These are phyloP conservation scores for Metridium senile DNA, from an alignment of 92 coral and sea anemone species.

Conservation along the genomic window DNA sequence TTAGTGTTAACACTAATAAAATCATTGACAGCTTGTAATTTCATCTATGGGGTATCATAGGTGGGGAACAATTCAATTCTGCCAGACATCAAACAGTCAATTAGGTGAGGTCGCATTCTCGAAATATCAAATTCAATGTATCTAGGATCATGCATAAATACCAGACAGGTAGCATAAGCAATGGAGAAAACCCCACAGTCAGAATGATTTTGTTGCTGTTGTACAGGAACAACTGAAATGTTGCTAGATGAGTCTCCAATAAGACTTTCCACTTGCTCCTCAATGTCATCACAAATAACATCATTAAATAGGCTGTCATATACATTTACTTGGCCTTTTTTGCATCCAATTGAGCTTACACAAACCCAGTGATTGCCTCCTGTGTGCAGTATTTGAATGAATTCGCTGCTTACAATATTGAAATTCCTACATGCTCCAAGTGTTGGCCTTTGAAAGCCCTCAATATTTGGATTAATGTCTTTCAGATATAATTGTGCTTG, in stretches of 20 bases:
- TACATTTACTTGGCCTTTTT: conserved; percentile 37
- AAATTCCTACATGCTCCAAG: conserved; percentile 58
- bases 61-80: conserved; percentile 4
- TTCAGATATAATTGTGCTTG: conserved; percentile 59
- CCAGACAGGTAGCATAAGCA: conserved; percentile 64
- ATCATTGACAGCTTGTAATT: not conserved
- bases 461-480: conserved; percentile 51
- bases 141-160: conserved; percentile 40
- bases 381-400: conserved; percentile 59
- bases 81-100: conserved; percentile 43
- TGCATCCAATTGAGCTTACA: conserved; percentile 56
- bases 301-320: conserved; percentile 61
- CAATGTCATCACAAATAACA: conserved; percentile 54
- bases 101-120: conserved; percentile 61
- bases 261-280: conserved; percentile 38
- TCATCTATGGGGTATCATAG: not conserved
- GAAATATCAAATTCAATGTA: conserved; percentile 50
- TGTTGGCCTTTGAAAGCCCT: conserved; percentile 73
- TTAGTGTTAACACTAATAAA: not conserved
- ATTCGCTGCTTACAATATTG: conserved; percentile 46
- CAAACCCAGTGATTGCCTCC: conserved; percentile 70
- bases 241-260: conserved; percentile 30
- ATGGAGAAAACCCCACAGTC: conserved; percentile 65
- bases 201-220: conserved; percentile 58
- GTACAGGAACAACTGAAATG: conserved; percentile 47